Conservation (phyloP, 2,113 vertebrate genomes). For the Corythoichthys haematopterus region DNA sequence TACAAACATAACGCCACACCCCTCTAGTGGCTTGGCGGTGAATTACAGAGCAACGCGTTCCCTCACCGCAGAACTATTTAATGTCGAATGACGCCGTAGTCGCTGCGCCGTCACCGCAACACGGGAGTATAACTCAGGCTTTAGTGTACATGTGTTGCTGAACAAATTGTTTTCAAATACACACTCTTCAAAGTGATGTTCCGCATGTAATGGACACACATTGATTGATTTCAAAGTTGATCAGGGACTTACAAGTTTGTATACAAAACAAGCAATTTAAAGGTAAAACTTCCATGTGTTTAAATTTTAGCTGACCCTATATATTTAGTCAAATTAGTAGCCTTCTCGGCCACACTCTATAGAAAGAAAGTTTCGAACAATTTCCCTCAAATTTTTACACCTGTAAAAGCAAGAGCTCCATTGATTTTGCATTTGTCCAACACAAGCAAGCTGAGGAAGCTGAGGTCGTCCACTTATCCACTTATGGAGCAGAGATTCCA, state of each 20-base stretch:
- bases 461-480: not conserved
- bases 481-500: slow-evolving; percentile 7
- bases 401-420: not conserved
- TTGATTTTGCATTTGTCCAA: not conserved
- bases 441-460: not conserved
- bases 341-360: not conserved
- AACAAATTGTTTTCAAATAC: too few species aligned
- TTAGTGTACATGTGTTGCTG: too few species aligned
- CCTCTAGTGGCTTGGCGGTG: too few species aligned
- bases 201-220: too few species aligned
- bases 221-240: not conserved
- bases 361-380: not conserved
- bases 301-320: not conserved
- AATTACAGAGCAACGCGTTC: too few species aligned
- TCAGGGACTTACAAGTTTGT: not conserved
- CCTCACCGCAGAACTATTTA: too few species aligned
- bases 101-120: too few species aligned
- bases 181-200: too few species aligned
- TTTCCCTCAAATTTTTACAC: not conserved
- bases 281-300: not conserved
- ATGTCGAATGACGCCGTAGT: too few species aligned
- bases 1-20: too few species aligned
- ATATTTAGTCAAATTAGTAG: not conserved
- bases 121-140: too few species aligned
- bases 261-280: not conserved